Evolutionary conservation across 92 coral and sea anemone genomes (phyloP), one percentile per base, ranked within the genome.

Genomic region (Epizoanthus stellaris): DNA sequence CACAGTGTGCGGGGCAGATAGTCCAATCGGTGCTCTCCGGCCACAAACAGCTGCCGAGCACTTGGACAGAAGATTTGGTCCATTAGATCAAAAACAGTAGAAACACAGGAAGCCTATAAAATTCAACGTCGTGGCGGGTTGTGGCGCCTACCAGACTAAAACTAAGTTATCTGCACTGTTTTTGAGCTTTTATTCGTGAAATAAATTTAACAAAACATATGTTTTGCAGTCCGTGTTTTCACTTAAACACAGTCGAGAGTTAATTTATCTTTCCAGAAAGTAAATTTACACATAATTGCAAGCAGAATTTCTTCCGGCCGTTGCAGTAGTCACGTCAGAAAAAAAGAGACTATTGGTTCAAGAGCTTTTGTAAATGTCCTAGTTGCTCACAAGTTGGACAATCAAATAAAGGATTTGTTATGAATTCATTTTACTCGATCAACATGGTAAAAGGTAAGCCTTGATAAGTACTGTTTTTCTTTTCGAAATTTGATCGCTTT

Each of bases 141-240:
- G 14, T 63, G 83, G 83, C 83, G 83, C 83, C 83, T 70, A n/a
- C 3, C 49, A 17, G 83, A 64, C 83, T 63, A 62, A 79, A 42
- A 9, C 83, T 15, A 45, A 79, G 71, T 79, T 79, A 79, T 79
- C 83, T 63, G 21, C 47, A 63, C 71, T 61, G 58, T 79, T 40
- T 13, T 10, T 43, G 11, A 9, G 70, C 64, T 79, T 52, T 62
- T 79, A 62, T 79, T 42, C 39, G 21, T 63, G 53, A 67, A 62
- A 47, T 23, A 79, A 63, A 12, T 36, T 21, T 63, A 39, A 64
- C 57, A 64, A 79, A 79, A 79, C 83, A 79, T 79, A 79, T 79
- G 83, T 67, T 79, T 63, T 21, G 25, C 83, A 72, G 83, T 63
- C 30, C 39, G 7, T 64, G 56, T 52, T 52, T 52, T 52, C 56